These are phyloP conservation scores for Nymphalis io DNA, from an alignment of 1,140 invertebrate species.

Conservation along the genomic window DNA sequence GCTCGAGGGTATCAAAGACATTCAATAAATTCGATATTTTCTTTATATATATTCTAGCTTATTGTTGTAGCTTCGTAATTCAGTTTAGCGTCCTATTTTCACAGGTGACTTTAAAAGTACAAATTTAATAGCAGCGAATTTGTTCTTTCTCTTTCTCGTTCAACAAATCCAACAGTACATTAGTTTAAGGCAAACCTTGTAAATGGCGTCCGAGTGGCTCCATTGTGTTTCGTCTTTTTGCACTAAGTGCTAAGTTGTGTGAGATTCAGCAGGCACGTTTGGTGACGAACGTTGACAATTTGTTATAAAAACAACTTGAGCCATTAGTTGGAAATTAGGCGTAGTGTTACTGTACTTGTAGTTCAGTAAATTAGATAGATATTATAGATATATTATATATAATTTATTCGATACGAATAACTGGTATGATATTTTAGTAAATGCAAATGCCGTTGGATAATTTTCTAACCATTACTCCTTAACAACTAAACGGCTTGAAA, in stretches of 20 bases:
- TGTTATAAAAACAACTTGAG: conserved; percentile 15
- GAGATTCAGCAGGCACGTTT: conserved; percentile 31
- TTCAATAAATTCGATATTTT: background rate
- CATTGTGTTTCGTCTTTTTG: conserved; percentile 40
- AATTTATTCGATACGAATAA: background rate
- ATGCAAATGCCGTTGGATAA: too few species aligned
- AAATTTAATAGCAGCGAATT: conserved; percentile 20
- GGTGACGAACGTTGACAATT: conserved; percentile 28
- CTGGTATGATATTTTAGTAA: too few species aligned
- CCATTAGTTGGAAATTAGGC: background rate
- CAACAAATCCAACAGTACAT: conserved; percentile 26
- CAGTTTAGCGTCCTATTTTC: background rate
- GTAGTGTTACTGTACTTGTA: background rate
- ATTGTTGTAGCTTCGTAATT: background rate
- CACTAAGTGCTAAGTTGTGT: conserved; percentile 42
- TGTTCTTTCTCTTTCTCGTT: conserved; percentile 18
- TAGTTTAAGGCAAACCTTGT: conserved; percentile 36
- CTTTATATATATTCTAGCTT: background rate
- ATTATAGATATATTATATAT: too few species aligned
- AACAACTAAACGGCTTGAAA: too few species aligned
- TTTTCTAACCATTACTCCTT: too few species aligned
- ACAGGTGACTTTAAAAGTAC: background rate
- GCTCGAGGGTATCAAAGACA: background rate
- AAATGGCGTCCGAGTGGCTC: conserved; percentile 37
- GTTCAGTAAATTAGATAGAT: too few species aligned